phyloP scores from a whole-genome alignment of 2,113 vertebrate species.

The Eclectus roratus region DNA sequence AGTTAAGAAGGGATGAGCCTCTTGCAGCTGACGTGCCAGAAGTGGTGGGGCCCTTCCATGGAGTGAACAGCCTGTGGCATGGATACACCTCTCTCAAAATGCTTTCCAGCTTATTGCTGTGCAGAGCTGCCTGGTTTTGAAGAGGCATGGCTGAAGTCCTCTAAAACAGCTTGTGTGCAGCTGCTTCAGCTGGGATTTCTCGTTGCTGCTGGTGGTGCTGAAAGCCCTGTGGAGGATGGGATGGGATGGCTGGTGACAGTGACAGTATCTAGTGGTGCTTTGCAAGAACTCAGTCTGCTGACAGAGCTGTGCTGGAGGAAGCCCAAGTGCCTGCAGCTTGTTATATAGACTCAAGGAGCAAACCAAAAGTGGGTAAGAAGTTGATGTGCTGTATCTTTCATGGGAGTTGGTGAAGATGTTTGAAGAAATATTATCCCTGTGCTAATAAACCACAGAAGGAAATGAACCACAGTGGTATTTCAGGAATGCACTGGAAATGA shows the following conservation, averaged over 20 bases:
- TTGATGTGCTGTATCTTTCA: fast-evolving
- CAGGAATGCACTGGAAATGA: not conserved
- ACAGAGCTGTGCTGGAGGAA: not conserved
- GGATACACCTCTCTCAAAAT: not conserved
- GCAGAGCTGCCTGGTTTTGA: not conserved
- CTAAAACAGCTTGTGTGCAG: fast-evolving
- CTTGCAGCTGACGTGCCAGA: not conserved
- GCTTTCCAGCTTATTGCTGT: no score
- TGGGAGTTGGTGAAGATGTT: not conserved
- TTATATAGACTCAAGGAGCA: not conserved
- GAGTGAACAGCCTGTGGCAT: not conserved
- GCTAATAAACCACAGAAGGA: not conserved
- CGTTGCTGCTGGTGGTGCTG: fast-evolving
- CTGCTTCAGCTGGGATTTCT: not conserved
- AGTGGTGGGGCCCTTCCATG: not conserved
- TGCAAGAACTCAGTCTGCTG: not conserved
- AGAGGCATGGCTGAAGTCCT: not conserved
- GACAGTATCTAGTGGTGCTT: not conserved
- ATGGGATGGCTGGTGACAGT: not conserved
- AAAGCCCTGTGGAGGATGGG: not conserved
- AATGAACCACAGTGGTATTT: no score
- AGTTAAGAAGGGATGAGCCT: not conserved
- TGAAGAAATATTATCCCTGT: not conserved
- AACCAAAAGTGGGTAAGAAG: not conserved
- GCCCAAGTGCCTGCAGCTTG: not conserved